Percentiles rank a stretch among this genome's conserved stretches.
Evolutionary conservation across 2,888 invertebrate genomes (phyloP).

Genomic region (Gibbula magus): DNA sequence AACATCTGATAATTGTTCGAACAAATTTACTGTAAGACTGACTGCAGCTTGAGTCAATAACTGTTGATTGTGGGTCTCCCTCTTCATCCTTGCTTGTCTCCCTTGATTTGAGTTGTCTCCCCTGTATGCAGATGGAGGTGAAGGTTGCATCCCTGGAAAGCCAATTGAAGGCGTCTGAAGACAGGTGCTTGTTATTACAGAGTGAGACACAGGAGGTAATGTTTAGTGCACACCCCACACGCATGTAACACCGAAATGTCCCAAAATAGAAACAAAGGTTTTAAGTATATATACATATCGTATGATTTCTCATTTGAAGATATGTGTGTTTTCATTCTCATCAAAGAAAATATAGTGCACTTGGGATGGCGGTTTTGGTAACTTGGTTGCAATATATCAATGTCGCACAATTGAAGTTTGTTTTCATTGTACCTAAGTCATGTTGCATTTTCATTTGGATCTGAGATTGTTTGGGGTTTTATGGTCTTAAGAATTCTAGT

Average conservation of each 20-base stretch:
- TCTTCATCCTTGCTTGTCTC: conserved; percentile 1
- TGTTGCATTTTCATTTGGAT: too few species aligned
- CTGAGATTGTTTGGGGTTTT: too few species aligned
- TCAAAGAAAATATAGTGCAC: background rate
- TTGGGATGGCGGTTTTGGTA: background rate
- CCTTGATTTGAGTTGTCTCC: conserved; percentile 18
- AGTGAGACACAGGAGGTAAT: conserved; percentile 47
- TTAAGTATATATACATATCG: background rate
- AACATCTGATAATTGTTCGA: background rate
- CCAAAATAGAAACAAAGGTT: background rate
- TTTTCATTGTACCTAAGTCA: too few species aligned
- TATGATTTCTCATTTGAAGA: background rate
- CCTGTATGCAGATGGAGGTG: conserved; percentile 56
- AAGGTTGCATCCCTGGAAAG: conserved; percentile 50
- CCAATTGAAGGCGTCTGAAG: conserved; percentile 50
- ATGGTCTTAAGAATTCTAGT: too few species aligned
- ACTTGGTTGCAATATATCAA: background rate
- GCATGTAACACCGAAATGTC: background rate
- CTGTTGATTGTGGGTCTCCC: background rate
- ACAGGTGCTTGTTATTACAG: conserved; percentile 51
- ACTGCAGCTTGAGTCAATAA: background rate
- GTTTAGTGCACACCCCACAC: too few species aligned
- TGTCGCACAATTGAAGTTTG: background rate
- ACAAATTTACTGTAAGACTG: background rate
- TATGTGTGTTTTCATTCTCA: background rate